Evolutionary conservation across 2,888 invertebrate species (phyloP).

Genomic region (Habrosyne pyritoides): DNA sequence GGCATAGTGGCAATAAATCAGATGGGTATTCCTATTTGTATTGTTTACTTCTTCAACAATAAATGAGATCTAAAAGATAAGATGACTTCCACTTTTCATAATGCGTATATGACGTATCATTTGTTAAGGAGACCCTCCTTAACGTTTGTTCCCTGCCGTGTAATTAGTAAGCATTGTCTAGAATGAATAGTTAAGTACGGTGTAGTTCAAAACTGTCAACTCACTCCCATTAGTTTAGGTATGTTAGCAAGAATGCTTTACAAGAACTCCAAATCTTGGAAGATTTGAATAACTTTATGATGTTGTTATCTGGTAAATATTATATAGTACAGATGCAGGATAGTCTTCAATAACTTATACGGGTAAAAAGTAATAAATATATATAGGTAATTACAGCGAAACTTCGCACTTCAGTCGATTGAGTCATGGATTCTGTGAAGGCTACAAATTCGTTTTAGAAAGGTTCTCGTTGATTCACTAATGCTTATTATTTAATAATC

Average conservation of each 20-base stretch:
- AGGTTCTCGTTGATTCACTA: constrained; percentile 36
- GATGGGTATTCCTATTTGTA: constrained; percentile 19
- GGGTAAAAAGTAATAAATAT: not conserved
- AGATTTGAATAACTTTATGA: not conserved
- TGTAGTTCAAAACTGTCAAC: constrained; percentile 43
- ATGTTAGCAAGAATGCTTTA: constrained; percentile 28
- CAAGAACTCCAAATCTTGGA: constrained; percentile 9
- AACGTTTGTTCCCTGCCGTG: constrained; percentile 43
- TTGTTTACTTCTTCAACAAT: constrained; percentile 26
- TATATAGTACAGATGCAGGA: constrained; percentile 19
- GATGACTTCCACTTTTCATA: constrained; percentile 53
- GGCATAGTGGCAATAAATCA: constrained; percentile 1
- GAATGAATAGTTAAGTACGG: constrained; percentile 47
- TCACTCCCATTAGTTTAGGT: constrained; percentile 51
- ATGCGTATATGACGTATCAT: constrained; percentile 44
- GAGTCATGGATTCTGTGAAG: constrained; percentile 20
- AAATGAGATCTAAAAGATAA: constrained; percentile 23
- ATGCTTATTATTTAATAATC: constrained; percentile 28
- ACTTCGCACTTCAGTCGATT: constrained; percentile 24
- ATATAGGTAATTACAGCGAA: not conserved
- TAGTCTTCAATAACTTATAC: not conserved
- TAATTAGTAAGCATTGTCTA: constrained; percentile 63
- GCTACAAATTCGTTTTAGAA: constrained; percentile 37
- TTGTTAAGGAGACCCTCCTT: constrained; percentile 41
- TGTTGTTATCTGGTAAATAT: constrained; percentile 22